Percentiles rank a stretch among this genome's conserved stretches.
phyloP scores from a whole-genome alignment of 2,113 vertebrate genomes.

The Centropus bengalensis region DNA sequence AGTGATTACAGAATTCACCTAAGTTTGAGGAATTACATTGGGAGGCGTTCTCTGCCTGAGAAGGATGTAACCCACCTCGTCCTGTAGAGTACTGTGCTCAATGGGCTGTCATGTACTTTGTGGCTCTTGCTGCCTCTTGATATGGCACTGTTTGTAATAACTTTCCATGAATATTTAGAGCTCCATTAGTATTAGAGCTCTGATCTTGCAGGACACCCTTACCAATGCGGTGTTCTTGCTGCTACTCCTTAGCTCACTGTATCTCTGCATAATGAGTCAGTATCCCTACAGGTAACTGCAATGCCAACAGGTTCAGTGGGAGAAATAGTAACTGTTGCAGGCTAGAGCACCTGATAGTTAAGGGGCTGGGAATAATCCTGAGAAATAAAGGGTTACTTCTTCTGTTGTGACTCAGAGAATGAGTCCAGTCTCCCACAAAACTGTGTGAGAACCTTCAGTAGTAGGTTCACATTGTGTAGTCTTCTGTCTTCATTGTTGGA shows the following conservation, averaged over 20 bases:
- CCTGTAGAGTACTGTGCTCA: not conserved
- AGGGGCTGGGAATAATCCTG: not conserved
- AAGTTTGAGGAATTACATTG: not conserved
- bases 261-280: not conserved
- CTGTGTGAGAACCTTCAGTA: not conserved
- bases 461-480: not conserved
- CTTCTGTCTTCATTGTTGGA: not conserved
- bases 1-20: not conserved
- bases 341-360: not conserved
- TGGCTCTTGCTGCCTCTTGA: not conserved
- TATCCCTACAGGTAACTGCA: not conserved
- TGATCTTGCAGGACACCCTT: not conserved
- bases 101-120: not conserved
- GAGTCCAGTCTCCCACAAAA: not conserved
- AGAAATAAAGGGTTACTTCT: not conserved
- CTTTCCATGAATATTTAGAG: not conserved
- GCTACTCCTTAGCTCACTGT: not conserved
- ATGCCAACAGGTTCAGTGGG: not conserved
- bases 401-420: not conserved
- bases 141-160: not conserved
- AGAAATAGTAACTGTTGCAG: not conserved
- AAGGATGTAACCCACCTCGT: not conserved
- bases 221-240: not conserved
- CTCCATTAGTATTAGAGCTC: not conserved
- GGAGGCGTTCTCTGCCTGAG: not conserved